These are phyloP conservation scores for Pavo muticus DNA, from an alignment of 2,113 vertebrate genomes.

Conservation along the genomic window DNA sequence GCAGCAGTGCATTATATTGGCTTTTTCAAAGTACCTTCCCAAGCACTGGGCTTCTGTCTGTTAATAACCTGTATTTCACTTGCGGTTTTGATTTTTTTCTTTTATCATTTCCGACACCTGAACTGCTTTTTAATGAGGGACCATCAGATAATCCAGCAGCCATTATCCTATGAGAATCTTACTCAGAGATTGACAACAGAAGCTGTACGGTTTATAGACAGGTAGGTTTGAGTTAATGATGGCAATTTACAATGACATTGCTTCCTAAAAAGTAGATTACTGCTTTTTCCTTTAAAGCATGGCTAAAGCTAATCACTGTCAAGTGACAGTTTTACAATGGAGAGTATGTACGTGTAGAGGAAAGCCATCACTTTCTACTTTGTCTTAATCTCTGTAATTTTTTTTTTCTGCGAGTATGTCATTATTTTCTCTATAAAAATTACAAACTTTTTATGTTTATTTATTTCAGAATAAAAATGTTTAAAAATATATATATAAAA, in stretches of 20 bases:
- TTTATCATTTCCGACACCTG: conserved; percentile 77
- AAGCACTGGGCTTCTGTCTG: conserved; percentile 14
- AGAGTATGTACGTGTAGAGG: neutral
- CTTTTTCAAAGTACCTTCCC: conserved; percentile 37
- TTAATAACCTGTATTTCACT: neutral
- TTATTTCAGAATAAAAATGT: neutral
- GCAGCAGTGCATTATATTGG: conserved; percentile 42
- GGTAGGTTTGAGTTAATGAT: conserved; percentile 64
- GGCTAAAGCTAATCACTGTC: neutral
- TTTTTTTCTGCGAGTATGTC: neutral
- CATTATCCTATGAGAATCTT: conserved; percentile 81
- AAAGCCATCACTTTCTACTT: neutral
- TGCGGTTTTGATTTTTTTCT: conserved; percentile 44
- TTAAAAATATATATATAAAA: neutral
- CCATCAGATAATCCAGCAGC: conserved; percentile 83
- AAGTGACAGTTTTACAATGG: neutral
- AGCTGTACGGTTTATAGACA: conserved; percentile 79
- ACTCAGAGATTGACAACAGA: conserved; percentile 85
- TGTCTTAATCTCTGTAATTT: neutral
- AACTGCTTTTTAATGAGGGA: conserved; percentile 90
- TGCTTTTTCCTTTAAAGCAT: neutral
- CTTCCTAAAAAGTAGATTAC: neutral
- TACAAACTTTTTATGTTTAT: neutral
- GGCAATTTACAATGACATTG: neutral
- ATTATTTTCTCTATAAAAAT: neutral